phyloP scores from a whole-genome alignment of 2,888 invertebrate genomes.

The Athripsodes cinereus region DNA sequence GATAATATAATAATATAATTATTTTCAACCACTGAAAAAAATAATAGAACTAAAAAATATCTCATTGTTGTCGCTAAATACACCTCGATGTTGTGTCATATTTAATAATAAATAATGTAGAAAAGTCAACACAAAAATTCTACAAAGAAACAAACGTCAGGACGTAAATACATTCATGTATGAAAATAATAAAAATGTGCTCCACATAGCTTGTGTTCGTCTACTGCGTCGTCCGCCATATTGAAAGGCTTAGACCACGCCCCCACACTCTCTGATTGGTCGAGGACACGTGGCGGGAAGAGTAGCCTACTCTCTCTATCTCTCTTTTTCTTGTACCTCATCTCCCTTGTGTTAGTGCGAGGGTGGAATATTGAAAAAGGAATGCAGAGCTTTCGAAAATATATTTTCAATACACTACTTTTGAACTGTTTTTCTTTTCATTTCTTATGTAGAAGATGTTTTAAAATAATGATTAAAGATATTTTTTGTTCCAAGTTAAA shows the following conservation, averaged over 20 bases:
- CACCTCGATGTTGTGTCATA: too few relatives aligned
- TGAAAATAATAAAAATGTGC: conserved; percentile 23
- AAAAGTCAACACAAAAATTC: conserved; percentile 7
- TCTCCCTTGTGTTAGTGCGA: too few relatives aligned
- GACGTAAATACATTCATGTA: conserved; percentile 24
- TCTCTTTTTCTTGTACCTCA: too few relatives aligned
- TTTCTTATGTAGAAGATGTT: background rate
- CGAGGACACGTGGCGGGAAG: conserved; percentile 16
- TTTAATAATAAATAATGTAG: too few relatives aligned
- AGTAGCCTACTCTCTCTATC: conserved; percentile 1
- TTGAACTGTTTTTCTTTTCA: background rate
- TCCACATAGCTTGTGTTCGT: conserved; percentile 8
- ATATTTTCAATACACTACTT: conserved; percentile 1
- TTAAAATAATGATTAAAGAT: background rate
- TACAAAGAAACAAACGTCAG: conserved; percentile 24
- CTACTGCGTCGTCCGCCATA: conserved; percentile 40
- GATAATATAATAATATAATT: too few relatives aligned
- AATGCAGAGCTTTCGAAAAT: conserved; percentile 4
- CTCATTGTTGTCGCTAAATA: too few relatives aligned
- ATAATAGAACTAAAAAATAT: too few relatives aligned
- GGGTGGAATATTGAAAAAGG: conserved; percentile 21
- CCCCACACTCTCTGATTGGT: conserved; percentile 39
- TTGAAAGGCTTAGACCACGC: conserved; percentile 40
- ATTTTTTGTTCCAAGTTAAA: background rate
- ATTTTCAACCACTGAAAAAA: too few relatives aligned